Evolutionary conservation across 2,113 vertebrate genomes (phyloP).

Genomic region (Xyliphius kryptos): DNA sequence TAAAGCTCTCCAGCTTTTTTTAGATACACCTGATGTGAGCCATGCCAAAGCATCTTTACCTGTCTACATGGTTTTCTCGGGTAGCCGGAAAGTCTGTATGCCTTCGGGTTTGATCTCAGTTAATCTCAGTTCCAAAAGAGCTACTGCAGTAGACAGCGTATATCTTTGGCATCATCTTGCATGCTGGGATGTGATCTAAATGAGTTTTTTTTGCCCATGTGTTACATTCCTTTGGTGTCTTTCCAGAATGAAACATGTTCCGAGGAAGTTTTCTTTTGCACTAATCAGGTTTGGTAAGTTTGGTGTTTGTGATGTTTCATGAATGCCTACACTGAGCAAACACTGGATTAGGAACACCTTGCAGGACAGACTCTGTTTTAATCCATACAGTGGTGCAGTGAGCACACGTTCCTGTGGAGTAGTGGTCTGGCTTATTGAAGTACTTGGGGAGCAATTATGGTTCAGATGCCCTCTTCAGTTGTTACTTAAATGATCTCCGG

Average conservation of each 20-base stretch:
- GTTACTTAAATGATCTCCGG: too few relatives aligned
- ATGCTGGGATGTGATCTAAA: conserved; percentile 13
- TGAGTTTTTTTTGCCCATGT: neutral
- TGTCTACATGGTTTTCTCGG: conserved; percentile 37
- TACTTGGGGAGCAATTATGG: too few relatives aligned
- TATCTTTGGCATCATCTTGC: conserved; percentile 23
- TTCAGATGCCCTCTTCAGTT: too few relatives aligned
- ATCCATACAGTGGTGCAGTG: too few relatives aligned
- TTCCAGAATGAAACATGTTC: conserved; percentile 13
- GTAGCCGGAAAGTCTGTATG: conserved; percentile 3
- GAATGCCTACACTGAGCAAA: too few relatives aligned
- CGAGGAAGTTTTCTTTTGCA: conserved; percentile 7
- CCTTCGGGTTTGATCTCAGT: conserved; percentile 3
- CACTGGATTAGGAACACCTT: too few relatives aligned
- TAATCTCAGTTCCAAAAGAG: neutral
- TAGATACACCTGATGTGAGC: conserved; percentile 5
- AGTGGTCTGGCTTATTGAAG: too few relatives aligned
- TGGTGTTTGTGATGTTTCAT: neutral
- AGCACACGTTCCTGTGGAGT: too few relatives aligned
- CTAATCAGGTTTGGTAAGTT: neutral
- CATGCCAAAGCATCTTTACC: conserved; percentile 35
- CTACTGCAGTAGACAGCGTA: conserved; percentile 1
- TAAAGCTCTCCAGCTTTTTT: too few relatives aligned
- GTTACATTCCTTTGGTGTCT: conserved; percentile 4
- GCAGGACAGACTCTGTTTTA: too few relatives aligned